Evolutionary conservation across 2,113 vertebrate species (phyloP), one percentile per base, ranked within the genome.

Genomic region (Chloropsis cyanopogon): DNA sequence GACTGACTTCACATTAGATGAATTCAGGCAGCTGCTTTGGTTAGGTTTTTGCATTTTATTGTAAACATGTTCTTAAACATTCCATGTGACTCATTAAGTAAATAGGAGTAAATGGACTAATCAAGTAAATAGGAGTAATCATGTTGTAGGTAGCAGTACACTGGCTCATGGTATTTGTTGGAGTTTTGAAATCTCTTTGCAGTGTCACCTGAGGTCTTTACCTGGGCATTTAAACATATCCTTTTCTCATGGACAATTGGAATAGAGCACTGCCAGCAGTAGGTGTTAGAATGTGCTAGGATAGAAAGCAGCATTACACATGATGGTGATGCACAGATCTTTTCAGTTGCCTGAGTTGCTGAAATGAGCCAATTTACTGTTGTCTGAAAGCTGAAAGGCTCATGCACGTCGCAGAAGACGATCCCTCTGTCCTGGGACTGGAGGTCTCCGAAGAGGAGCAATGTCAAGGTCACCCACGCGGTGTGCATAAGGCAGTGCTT

Each of bases 31-130:
- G 10, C 68, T 87, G 41, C 53, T 91, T 92, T 92, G 47, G 28
- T 66, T 89, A 79, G 49, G 20, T 35, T 81, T 92, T 92, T 94
- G 75, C 61, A 57, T 92, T 93, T 84, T 68, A 29, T 56, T 89
- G 65, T 85, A 90, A 93, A 76, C 50, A 46, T 1, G 10, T 79
- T 81, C 17, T 42, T 65, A 85, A 80, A 42, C 31, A 23, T 82
- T 84, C 57, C 39, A 26, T 29, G 29, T 61, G 53, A 91, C 78
- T 91, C 70, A 85, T 78, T 66, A 69, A 75, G 52, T 42, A 93
- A 89, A 59, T 39, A 78, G 18, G 8, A 77, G 37, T 65, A 90
- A 90, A 60, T 64, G 29, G 25, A 47, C 49, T 68, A 79, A 89
- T 87, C 44, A 72, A 90, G 49, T 82, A 88, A 85, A 86, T 10